Percentiles rank a stretch among this genome's conserved stretches.
phyloP scores from a whole-genome alignment of 2,888 invertebrate genomes.

The Cephus rjabovi region DNA sequence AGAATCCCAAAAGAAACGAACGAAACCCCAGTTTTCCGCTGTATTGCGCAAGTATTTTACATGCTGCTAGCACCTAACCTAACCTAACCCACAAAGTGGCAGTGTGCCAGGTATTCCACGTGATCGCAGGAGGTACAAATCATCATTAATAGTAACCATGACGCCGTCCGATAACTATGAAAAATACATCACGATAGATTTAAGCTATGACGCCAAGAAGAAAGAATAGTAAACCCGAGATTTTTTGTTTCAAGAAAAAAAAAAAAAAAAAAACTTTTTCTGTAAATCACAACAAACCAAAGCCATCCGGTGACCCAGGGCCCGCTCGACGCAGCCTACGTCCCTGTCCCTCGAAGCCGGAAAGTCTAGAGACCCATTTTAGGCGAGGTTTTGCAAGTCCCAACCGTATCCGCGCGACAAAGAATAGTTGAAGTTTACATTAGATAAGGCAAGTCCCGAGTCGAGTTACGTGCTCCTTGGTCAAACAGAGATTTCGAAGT shows the following conservation, averaged over 20 bases:
- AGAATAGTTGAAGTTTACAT: slow-evolving; percentile 52
- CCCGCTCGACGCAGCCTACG: slow-evolving; percentile 23
- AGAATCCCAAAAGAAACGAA: neutral
- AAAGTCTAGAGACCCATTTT: slow-evolving; percentile 19
- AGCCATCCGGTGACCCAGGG: neutral
- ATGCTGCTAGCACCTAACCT: neutral
- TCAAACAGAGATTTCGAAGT: slow-evolving; percentile 44
- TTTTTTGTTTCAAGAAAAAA: too few species aligned
- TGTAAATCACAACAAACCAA: neutral
- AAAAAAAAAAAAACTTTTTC: too few species aligned
- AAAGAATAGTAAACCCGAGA: neutral
- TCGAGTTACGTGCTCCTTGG: slow-evolving; percentile 45
- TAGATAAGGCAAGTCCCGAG: slow-evolving; percentile 49
- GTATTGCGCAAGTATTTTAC: neutral
- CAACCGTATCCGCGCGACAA: slow-evolving; percentile 29
- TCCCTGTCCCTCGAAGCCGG: neutral
- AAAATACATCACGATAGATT: neutral
- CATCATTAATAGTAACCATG: neutral
- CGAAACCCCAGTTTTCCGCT: neutral
- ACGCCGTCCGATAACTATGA: neutral
- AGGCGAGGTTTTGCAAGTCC: slow-evolving; percentile 20
- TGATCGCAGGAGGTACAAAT: neutral
- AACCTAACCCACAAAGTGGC: neutral
- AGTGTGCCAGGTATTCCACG: neutral
- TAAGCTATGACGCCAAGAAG: neutral